Evolutionary conservation across 2,797 vertebrate species (phyloP).

Genomic region (Huso huso): DNA sequence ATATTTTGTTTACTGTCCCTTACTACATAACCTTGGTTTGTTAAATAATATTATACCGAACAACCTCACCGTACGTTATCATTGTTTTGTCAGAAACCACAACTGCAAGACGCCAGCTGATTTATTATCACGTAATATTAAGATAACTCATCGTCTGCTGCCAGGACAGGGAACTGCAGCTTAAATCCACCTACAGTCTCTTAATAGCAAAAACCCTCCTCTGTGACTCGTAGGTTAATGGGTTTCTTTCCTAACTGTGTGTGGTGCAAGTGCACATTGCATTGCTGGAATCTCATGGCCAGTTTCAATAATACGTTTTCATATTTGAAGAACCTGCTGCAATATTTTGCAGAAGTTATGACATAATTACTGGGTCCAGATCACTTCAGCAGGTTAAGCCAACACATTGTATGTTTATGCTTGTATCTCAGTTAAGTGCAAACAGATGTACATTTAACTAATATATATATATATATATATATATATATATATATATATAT

Average conservation of each 20-base stretch:
- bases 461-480: too few species aligned
- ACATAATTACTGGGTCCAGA: too few species aligned
- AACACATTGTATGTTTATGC: too few species aligned
- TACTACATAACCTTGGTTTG: background rate
- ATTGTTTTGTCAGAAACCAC: conserved; percentile 3
- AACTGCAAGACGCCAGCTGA: conserved; percentile 26
- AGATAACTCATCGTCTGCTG: conserved; percentile 35
- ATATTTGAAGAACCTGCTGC: too few species aligned
- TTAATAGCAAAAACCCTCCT: conserved; percentile 29
- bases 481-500: too few species aligned
- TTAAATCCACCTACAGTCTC: conserved; percentile 4
- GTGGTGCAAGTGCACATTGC: background rate
- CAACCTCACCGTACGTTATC: conserved; percentile 6
- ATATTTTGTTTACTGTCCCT: background rate
- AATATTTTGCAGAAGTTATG: too few species aligned
- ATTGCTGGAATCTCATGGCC: background rate
- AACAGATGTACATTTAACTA: too few species aligned
- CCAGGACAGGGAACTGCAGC: conserved; percentile 19
- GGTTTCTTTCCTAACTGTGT: background rate
- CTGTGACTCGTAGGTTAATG: conserved; percentile 2
- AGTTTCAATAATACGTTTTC: too few species aligned
- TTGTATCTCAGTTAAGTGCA: too few species aligned
- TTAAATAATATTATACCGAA: background rate
- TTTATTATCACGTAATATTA: conserved; percentile 26
- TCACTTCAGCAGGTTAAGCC: too few species aligned